These are phyloP conservation scores for Diadophis punctatus DNA, from an alignment of 2,113 vertebrate species.

Conservation along the genomic window DNA sequence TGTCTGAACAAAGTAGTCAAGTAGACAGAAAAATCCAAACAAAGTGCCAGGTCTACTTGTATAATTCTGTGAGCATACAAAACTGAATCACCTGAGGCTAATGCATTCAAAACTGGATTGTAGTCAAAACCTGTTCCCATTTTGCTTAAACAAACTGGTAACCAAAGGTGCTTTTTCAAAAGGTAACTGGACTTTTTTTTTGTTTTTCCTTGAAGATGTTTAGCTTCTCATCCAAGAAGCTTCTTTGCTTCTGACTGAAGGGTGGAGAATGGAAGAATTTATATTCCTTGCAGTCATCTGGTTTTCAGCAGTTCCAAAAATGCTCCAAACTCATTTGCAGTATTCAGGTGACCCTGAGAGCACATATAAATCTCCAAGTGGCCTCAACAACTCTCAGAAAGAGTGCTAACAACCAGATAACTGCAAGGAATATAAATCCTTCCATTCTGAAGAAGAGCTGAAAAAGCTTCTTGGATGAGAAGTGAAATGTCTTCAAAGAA, in stretches of 20 bases:
- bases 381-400: neutral
- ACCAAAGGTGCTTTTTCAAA: neutral
- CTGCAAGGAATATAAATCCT: neutral
- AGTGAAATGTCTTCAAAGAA: neutral
- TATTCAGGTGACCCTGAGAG: too few species aligned
- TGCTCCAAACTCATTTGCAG: neutral
- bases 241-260: neutral
- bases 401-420: neutral
- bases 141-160: neutral
- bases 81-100: neutral
- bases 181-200: neutral
- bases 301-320: neutral
- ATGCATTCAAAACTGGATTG: neutral
- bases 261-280: too few species aligned
- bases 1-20: neutral
- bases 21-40: neutral
- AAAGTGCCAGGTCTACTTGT: neutral
- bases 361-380: neutral
- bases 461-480: neutral
- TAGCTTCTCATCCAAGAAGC: neutral
- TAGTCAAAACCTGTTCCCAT: neutral
- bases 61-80: neutral
- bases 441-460: neutral
- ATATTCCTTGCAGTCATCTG: too few species aligned
- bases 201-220: neutral